Evolutionary conservation across 1,140 invertebrate species (phyloP).

Genomic region (Pogonognathellus flavescens): DNA sequence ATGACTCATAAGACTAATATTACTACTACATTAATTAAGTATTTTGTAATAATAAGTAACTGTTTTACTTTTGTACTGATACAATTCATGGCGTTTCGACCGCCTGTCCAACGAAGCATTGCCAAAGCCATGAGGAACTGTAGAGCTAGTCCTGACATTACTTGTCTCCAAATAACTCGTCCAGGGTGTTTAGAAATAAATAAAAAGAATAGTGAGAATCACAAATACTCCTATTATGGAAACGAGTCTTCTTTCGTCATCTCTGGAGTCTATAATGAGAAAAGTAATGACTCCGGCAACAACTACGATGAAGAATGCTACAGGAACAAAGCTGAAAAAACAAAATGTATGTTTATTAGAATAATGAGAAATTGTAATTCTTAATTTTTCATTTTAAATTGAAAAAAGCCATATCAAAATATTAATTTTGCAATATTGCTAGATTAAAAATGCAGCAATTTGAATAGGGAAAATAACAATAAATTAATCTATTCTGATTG

Average conservation of each 20-base stretch:
- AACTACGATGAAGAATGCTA: background rate
- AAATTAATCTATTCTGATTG: no score
- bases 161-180: slow-evolving; percentile 79
- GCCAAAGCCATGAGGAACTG: slow-evolving; percentile 90
- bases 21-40: background rate
- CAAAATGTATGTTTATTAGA: background rate
- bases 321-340: background rate
- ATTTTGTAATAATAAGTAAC: background rate
- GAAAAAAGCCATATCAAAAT: background rate
- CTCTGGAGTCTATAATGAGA: slow-evolving; percentile 68
- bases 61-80: slow-evolving; percentile 79
- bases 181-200: slow-evolving; percentile 77
- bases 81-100: slow-evolving; percentile 83
- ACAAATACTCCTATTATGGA: slow-evolving; percentile 76
- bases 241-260: slow-evolving; percentile 71
- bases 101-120: slow-evolving; percentile 86
- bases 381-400: background rate
- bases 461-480: background rate
- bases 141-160: slow-evolving; percentile 83
- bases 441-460: background rate
- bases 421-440: background rate
- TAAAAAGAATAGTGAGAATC: slow-evolving; percentile 70
- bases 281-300: slow-evolving; percentile 61
- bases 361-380: background rate
- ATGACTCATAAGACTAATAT: no score